A percentile compares a stretch with the other conserved stretches of the same genome.
Evolutionary conservation across 1,140 invertebrate genomes (phyloP).

Genomic region (Xylocopa sonorina): DNA sequence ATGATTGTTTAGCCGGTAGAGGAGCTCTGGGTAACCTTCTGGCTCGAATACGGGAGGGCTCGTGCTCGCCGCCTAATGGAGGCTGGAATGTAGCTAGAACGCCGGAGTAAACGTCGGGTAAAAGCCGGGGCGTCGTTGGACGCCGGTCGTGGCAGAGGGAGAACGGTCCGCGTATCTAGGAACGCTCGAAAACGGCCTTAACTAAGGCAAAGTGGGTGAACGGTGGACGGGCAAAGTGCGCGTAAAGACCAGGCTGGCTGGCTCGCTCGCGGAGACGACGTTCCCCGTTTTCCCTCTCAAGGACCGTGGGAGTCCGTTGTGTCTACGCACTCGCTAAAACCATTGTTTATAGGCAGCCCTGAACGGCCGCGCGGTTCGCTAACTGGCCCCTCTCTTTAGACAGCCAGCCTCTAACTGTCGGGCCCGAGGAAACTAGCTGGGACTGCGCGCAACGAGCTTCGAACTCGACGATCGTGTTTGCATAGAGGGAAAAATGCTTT

Average conservation of each 20-base stretch:
- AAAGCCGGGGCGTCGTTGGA: slow-evolving; percentile 50
- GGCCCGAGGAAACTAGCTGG: slow-evolving; percentile 29
- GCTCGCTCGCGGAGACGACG: slow-evolving; percentile 11
- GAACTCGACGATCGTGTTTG: slow-evolving; percentile 35
- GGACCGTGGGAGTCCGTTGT: slow-evolving; percentile 75
- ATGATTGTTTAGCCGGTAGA: slow-evolving; percentile 58
- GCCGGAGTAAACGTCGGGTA: slow-evolving; percentile 73
- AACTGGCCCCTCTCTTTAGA: slow-evolving; percentile 71
- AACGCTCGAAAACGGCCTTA: slow-evolving; percentile 54
- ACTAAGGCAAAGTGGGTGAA: slow-evolving; percentile 74
- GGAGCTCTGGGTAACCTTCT: slow-evolving; percentile 12
- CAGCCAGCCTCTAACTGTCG: slow-evolving; percentile 47
- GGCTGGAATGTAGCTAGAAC: slow-evolving; percentile 71
- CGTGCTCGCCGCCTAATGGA: slow-evolving; percentile 72
- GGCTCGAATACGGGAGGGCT: slow-evolving; percentile 11
- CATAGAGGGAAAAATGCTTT: slow-evolving; percentile 13
- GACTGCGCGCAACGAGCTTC: neutral
- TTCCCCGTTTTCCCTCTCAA: slow-evolving; percentile 33
- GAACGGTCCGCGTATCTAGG: neutral
- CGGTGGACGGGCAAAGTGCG: slow-evolving; percentile 67
- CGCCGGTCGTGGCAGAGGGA: neutral
- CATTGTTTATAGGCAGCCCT: slow-evolving; percentile 77
- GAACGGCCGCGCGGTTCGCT: slow-evolving; percentile 72
- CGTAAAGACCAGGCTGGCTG: slow-evolving; percentile 62
- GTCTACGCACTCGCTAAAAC: slow-evolving; percentile 76